Evolutionary conservation across 2,888 invertebrate genomes (phyloP).

Genomic region (Microchrysa polita): DNA sequence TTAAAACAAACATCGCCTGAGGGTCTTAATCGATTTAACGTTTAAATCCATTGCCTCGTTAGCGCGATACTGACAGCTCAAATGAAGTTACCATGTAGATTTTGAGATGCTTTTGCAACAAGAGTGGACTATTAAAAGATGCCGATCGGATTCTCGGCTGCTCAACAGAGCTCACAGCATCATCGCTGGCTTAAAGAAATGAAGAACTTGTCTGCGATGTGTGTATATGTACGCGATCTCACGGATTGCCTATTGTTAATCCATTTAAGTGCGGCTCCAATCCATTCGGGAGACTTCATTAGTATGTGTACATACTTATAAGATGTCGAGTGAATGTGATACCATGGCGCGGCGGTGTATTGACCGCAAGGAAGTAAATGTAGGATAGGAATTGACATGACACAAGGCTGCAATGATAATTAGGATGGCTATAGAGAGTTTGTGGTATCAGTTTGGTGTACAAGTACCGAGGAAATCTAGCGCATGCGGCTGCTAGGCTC

Average conservation of each 20-base stretch:
- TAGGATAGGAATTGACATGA: constrained; percentile 28
- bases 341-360: constrained; percentile 13
- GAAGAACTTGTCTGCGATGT: too few relatives aligned
- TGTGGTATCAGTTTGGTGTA: constrained; percentile 1
- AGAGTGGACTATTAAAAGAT: constrained; percentile 1
- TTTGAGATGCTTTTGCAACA: background rate
- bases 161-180: background rate
- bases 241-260: background rate
- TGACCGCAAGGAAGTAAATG: constrained; percentile 16
- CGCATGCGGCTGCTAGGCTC: too few relatives aligned
- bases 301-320: too few relatives aligned
- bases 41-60: constrained; percentile 46
- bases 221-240: too few relatives aligned
- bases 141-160: constrained; percentile 11
- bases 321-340: background rate
- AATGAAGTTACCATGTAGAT: constrained; percentile 43
- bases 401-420: constrained; percentile 20
- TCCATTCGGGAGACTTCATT: background rate
- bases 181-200: background rate
- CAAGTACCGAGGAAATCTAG: background rate
- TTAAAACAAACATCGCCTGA: constrained; percentile 20
- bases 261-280: background rate
- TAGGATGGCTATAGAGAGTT: constrained; percentile 29
- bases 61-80: constrained; percentile 44
- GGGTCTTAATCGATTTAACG: constrained; percentile 42